Percentiles rank a stretch among this genome's conserved stretches.
Conservation (phyloP, 2,888 invertebrate species). For the Mamestra brassicae region DNA sequence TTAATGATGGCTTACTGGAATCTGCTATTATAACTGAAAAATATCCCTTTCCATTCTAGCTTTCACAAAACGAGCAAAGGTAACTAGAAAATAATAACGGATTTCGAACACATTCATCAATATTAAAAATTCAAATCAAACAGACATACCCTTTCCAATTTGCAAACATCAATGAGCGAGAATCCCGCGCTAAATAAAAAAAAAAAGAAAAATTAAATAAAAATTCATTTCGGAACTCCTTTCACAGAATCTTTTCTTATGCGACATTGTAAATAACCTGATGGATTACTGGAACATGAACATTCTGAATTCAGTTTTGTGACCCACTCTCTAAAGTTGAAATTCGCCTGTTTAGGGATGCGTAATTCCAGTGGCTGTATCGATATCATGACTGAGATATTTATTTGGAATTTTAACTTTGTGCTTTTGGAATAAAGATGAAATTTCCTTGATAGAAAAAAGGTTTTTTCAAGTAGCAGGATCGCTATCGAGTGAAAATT, state of each 20-base stretch:
- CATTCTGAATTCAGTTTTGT: slow-evolving; percentile 57
- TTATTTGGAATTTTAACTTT: slow-evolving; percentile 13
- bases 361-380: slow-evolving; percentile 56
- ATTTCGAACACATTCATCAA: slow-evolving; percentile 34
- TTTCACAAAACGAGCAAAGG: neutral
- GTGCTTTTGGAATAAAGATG: slow-evolving; percentile 4
- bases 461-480: slow-evolving; percentile 76
- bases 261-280: slow-evolving; percentile 82
- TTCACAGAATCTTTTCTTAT: slow-evolving; percentile 80
- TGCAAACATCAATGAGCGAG: slow-evolving; percentile 72
- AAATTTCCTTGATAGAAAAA: slow-evolving; percentile 23
- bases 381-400: slow-evolving; percentile 24
- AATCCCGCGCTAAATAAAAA: slow-evolving; percentile 66
- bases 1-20: too few species aligned
- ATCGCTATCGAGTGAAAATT: slow-evolving; percentile 86
- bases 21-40: neutral
- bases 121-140: slow-evolving; percentile 55
- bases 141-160: slow-evolving; percentile 65
- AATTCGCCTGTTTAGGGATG: slow-evolving; percentile 33
- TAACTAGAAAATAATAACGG: neutral
- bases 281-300: slow-evolving; percentile 61
- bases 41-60: neutral
- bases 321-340: slow-evolving; percentile 30
- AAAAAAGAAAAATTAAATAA: slow-evolving; percentile 80
- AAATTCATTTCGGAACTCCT: slow-evolving; percentile 82